Base-by-base conservation (phyloP, 2,797 vertebrate species). In the Pantherophis alleghaniensis region DNA sequence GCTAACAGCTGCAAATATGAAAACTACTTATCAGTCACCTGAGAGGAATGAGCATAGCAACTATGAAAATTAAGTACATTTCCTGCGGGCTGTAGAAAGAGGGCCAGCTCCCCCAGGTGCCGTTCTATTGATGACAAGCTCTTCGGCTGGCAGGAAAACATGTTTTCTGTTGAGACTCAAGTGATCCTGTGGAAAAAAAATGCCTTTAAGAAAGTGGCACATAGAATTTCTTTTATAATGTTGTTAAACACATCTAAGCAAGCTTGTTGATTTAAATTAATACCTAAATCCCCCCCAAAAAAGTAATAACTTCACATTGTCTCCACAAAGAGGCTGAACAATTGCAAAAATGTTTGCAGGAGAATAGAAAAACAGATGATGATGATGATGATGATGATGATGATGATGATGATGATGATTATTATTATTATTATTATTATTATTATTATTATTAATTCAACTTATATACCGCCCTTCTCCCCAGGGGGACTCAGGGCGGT, bases 1-100 rank as follows among this genome's bases (percentile, higher is more conserved):
- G 94, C 55, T 91, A 91, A 86, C 61, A 47, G 4, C 26, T 94
- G n/a, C 61, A 90, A 95, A 74, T 14, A 37, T 90, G 87, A 47
- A 94, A 86, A 93, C 47, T 69, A 86, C 32, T 28, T 69, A 18
- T 91, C 86, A 16, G 60, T 24, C 47, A 12, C 74, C 91, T 89
- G 89, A 93, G 79, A 69, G 89, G 89, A 94, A 92, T 28, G 89
- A 94, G 87, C 18, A 22, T 18, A 26, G 13, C 53, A 66, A 11
- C 59, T 63, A 1, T 87, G 66, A 59, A 92, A 90, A 92, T 53
- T 3, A 37, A 91, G 22, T 26, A 4, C 12, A 2, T 90, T 47
- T 51, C 42, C 51, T 51, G 20, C 24, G 10, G 91, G 53, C 0
- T 0, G 51, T 86, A 22, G 3, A 5, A 94, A 91, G 86, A 13